Base-by-base conservation (phyloP, 2,113 vertebrate species). In the Aldabrachelys gigantea region DNA sequence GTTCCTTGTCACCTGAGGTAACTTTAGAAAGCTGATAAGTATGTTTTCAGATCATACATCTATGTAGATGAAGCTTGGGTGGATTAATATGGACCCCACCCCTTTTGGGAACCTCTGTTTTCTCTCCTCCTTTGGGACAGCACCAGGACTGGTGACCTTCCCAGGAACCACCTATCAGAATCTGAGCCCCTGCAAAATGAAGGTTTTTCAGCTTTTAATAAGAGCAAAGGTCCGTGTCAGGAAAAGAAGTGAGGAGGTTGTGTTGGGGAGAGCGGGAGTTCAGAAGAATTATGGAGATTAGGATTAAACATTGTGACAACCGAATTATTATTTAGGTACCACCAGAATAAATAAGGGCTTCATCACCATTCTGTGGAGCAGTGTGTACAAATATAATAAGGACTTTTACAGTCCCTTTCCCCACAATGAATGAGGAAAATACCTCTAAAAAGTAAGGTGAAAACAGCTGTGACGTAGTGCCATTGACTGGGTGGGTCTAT, bases 31-130 rank as follows among this genome's bases (percentile, higher is more conserved):
- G 96, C 96, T 57, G 2, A 85, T 41, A 69, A 93, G 95, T 91
- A n/a, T 85, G 89, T 89, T 88, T 21, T 92, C 80, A 49, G 53
- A 50, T 87, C 87, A 69, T 91, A 91, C 85, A 80, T 65, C 85
- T 87, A 27, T 38, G 83, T 14, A 95, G 96, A 97, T 96, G 96
- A 96, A 88, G 95, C 95, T 93, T 94, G 95, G 96, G 95, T 96
- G 95, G 96, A 96, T 97, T 97, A 2, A 97, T 76, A 82, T 88
- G 89, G 5, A 1, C 79, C 87, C 94, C 81, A 49, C 91, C 90
- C 96, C 75, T 95, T 95, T 95, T 94, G 96, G 93, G 85, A 76
- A 24, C 22, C 85, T 89, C 41, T 38, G 65, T 72, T 72, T 72
- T 72, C 25, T 47, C 41, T 47, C 10, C 79, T 69, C 5, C 44